Conservation (phyloP, 1,140 invertebrate genomes). For the Conus ventricosus region DNA sequence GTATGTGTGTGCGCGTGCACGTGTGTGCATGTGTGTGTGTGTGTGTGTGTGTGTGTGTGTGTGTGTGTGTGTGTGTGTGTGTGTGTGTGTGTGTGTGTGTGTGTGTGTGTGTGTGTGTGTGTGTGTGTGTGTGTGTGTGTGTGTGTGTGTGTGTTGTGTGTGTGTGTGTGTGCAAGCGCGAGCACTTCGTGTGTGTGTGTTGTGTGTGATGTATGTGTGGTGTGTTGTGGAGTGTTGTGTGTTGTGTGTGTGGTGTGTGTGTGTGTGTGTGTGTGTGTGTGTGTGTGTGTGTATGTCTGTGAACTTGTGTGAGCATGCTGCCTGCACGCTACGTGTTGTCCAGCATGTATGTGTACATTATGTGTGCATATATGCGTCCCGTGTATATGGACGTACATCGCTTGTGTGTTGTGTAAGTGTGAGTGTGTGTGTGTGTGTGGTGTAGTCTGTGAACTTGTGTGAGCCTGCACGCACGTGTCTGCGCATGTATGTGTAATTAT, state of each 20-base stretch:
- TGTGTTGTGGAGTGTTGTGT: background rate
- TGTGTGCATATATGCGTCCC: too few species aligned
- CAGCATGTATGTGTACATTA: too few species aligned
- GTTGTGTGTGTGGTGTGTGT: background rate
- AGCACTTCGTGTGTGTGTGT: background rate
- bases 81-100: conserved; percentile 1
- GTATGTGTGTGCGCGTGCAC: background rate
- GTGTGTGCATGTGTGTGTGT: background rate
- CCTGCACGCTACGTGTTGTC: too few species aligned
- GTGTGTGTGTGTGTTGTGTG: too few species aligned
- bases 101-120: background rate
- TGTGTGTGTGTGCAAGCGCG: background rate
- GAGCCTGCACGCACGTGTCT: too few species aligned
- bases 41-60: conserved; percentile 5
- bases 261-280: background rate
- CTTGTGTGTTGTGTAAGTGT: background rate
- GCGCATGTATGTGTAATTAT: too few species aligned
- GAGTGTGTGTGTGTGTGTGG: background rate
- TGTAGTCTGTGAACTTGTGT: too few species aligned
- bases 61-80: conserved; percentile 10
- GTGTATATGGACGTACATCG: too few species aligned
- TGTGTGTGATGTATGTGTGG: background rate
- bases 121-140: too few species aligned
- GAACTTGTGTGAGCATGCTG: too few species aligned
- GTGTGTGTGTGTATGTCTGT: background rate